These are phyloP conservation scores for Erynnis tages DNA, from an alignment of 2,888 invertebrate species.

Conservation along the genomic window DNA sequence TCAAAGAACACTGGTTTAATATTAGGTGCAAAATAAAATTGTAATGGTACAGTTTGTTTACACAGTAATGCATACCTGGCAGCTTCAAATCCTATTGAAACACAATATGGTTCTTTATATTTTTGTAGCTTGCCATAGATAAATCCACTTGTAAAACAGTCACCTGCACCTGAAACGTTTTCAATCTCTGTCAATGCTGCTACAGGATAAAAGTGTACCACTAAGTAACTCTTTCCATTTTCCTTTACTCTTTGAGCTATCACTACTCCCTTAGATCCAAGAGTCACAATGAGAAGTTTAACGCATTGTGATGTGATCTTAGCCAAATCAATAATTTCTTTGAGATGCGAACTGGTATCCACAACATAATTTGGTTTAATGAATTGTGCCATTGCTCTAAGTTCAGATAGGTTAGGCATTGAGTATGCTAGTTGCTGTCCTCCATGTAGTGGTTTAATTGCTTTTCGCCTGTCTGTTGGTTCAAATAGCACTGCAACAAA, in stretches of 20 bases:
- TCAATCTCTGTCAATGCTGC: slow-evolving; percentile 67
- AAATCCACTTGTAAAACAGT: slow-evolving; percentile 88
- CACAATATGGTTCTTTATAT: slow-evolving; percentile 78
- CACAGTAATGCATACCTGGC: slow-evolving; percentile 83
- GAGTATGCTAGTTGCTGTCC: slow-evolving; percentile 80
- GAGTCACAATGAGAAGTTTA: slow-evolving; percentile 82
- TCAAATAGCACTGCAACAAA: slow-evolving; percentile 92
- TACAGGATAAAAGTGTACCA: slow-evolving; percentile 60
- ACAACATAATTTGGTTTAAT: slow-evolving; percentile 54
- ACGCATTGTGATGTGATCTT: slow-evolving; percentile 69
- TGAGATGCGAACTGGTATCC: slow-evolving; percentile 36
- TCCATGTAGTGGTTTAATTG: slow-evolving; percentile 84
- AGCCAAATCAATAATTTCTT: slow-evolving; percentile 52
- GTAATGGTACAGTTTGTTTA: slow-evolving; percentile 80
- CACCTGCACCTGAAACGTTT: slow-evolving; percentile 92
- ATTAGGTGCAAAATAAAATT: slow-evolving; percentile 34
- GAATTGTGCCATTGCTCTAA: slow-evolving; percentile 84
- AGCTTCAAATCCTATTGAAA: slow-evolving; percentile 83
- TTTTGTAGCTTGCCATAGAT: slow-evolving; percentile 83
- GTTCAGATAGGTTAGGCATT: slow-evolving; percentile 91
- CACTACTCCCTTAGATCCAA: slow-evolving; percentile 83
- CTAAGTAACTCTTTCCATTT: slow-evolving; percentile 33
- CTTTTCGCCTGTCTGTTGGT: slow-evolving; percentile 91
- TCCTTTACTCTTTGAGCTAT: slow-evolving; percentile 56
- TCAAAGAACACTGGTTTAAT: slow-evolving; percentile 2